Conservation (phyloP, 1,140 invertebrate species). For the Antheraea mylitta region DNA sequence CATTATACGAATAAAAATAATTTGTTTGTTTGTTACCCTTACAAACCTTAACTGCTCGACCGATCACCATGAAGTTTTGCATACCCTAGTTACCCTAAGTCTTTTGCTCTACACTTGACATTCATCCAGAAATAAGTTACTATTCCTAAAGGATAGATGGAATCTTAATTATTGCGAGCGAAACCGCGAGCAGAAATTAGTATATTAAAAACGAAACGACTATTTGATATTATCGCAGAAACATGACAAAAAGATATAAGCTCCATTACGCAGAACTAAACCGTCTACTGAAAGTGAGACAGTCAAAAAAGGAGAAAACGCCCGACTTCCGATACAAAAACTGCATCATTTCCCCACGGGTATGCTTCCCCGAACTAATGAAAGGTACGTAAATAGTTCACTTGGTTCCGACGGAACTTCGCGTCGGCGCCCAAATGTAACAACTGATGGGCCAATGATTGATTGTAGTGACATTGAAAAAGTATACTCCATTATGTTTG, state of each 20-base stretch:
- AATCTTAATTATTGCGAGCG: no score
- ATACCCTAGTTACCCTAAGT: no score
- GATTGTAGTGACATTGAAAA: conserved; percentile 49
- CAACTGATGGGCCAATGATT: conserved; percentile 53
- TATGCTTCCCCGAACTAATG: conserved; percentile 72
- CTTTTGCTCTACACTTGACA: no score
- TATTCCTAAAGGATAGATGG: no score
- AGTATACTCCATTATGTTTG: background rate
- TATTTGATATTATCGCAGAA: background rate
- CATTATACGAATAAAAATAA: no score
- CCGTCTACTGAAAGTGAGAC: conserved; percentile 23
- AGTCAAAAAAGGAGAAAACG: conserved; percentile 51
- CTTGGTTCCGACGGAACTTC: conserved; percentile 50
- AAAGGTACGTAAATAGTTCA: conserved; percentile 68
- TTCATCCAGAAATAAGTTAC: no score
- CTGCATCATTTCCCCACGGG: conserved; percentile 52
- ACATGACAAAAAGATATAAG: conserved; percentile 3
- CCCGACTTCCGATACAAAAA: conserved; percentile 71
- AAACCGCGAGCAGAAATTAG: no score
- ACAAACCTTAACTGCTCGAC: no score
- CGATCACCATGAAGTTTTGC: no score
- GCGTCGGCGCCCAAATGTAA: conserved; percentile 48
- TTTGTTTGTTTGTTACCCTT: no score
- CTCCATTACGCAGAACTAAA: conserved; percentile 27
- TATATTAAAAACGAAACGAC: no score